These are phyloP conservation scores for Gallinago media DNA, from an alignment of 2,113 vertebrate species.

Conservation along the genomic window DNA sequence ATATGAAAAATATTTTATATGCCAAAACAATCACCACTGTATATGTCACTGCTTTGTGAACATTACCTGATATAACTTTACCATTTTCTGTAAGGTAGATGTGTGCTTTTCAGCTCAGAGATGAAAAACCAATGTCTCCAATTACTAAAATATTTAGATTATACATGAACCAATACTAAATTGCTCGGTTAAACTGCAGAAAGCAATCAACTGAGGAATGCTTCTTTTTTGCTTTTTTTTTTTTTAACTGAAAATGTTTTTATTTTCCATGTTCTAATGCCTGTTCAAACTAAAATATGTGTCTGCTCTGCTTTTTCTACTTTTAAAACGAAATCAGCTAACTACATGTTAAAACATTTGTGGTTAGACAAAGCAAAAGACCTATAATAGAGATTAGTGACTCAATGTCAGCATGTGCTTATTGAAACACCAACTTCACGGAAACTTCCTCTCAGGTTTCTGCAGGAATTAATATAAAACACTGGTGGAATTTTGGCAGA, in stretches of 20 bases:
- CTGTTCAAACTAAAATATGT: not conserved
- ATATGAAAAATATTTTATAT: not conserved
- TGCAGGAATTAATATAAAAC: not conserved
- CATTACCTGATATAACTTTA: not conserved
- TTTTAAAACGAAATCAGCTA: not conserved
- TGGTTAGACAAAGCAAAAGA: not conserved
- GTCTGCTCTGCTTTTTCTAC: not conserved
- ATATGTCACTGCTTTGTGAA: not conserved
- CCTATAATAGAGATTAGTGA: not conserved
- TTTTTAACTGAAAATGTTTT: not conserved
- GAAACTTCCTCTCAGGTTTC: not conserved
- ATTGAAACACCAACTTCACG: not conserved
- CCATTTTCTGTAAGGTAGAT: not conserved
- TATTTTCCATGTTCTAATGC: not conserved
- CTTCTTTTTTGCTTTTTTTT: not conserved
- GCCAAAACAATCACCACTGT: not conserved
- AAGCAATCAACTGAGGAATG: not conserved
- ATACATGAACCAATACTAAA: not conserved
- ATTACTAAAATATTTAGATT: not conserved
- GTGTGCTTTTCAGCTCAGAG: not conserved
- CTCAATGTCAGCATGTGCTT: not conserved
- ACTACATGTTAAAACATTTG: not conserved
- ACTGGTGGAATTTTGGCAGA: not conserved
- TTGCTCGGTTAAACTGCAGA: not conserved
- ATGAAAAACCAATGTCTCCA: not conserved